These are phyloP conservation scores for Bombus haemorrhoidalis DNA, from an alignment of 1,140 invertebrate genomes.

Conservation along the genomic window DNA sequence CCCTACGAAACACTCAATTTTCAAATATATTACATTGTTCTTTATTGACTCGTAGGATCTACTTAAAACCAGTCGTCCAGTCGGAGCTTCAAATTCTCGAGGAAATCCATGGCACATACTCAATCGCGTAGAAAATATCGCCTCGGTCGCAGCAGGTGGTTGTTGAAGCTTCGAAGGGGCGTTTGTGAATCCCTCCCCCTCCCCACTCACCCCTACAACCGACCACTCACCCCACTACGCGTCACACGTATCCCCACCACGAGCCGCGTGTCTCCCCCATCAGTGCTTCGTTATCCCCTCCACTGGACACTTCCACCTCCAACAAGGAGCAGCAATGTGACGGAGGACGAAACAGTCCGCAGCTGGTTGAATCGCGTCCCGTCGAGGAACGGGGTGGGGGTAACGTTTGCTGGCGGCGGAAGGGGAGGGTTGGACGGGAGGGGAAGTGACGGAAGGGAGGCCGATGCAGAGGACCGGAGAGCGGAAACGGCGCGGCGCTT, in stretches of 20 bases:
- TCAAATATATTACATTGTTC: no score
- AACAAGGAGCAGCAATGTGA: slow-evolving; percentile 45
- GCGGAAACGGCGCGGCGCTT: slow-evolving; percentile 80
- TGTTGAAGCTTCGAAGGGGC: slow-evolving; percentile 76
- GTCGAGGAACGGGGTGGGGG: slow-evolving; percentile 17
- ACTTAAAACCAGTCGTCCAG: not conserved
- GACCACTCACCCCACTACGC: not conserved
- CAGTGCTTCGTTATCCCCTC: slow-evolving; percentile 26
- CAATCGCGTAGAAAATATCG: slow-evolving; percentile 38
- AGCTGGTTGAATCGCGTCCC: slow-evolving; percentile 25
- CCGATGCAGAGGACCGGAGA: slow-evolving; percentile 64
- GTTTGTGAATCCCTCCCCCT: slow-evolving; percentile 59
- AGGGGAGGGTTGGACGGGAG: slow-evolving; percentile 19
- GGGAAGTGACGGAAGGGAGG: slow-evolving; percentile 31
- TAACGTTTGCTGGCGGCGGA: not conserved
- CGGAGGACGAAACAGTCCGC: slow-evolving; percentile 49
- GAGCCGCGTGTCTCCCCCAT: slow-evolving; percentile 5
- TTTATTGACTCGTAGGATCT: not conserved
- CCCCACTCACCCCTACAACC: slow-evolving; percentile 25
- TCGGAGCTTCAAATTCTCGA: not conserved
- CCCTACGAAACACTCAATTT: no score
- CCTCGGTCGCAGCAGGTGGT: slow-evolving; percentile 74
- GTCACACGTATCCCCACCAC: slow-evolving; percentile 20
- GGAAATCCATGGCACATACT: not conserved
- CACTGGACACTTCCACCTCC: slow-evolving; percentile 37